Evolutionary conservation across 2,888 invertebrate genomes (phyloP).

Genomic region (Epinotia ramella): DNA sequence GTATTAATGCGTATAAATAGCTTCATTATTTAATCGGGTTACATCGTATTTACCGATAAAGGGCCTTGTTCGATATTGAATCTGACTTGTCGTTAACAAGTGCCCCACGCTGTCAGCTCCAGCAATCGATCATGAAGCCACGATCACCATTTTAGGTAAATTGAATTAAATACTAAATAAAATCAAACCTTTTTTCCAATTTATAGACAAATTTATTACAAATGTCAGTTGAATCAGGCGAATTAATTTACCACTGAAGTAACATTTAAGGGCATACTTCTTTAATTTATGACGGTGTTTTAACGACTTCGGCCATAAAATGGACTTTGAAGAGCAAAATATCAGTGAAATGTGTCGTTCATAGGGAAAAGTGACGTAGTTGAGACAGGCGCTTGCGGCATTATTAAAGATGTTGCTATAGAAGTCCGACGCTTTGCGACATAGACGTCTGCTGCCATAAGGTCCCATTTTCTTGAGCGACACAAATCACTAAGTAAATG

Average conservation of each 20-base stretch:
- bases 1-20: constrained; percentile 59
- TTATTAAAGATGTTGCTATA: no score
- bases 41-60: constrained; percentile 37
- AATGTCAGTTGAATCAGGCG: not conserved
- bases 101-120: constrained; percentile 17
- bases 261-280: not conserved
- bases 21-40: constrained; percentile 44
- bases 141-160: constrained; percentile 15
- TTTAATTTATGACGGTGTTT: not conserved
- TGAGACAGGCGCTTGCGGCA: no score
- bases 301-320: not conserved
- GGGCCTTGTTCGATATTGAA: constrained; percentile 23
- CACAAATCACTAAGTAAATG: no score
- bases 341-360: not conserved
- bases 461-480: not conserved
- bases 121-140: constrained; percentile 23
- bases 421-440: not conserved
- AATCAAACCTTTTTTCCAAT: constrained; percentile 16
- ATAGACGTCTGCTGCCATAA: not conserved
- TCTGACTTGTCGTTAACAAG: constrained; percentile 6
- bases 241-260: not conserved
- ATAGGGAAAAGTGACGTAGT: no score
- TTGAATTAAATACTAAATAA: constrained; percentile 29
- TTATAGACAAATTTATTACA: constrained; percentile 12
- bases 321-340: not conserved